Conservation (phyloP, 2,888 invertebrate species). For the Lasioglossum villosulum region DNA sequence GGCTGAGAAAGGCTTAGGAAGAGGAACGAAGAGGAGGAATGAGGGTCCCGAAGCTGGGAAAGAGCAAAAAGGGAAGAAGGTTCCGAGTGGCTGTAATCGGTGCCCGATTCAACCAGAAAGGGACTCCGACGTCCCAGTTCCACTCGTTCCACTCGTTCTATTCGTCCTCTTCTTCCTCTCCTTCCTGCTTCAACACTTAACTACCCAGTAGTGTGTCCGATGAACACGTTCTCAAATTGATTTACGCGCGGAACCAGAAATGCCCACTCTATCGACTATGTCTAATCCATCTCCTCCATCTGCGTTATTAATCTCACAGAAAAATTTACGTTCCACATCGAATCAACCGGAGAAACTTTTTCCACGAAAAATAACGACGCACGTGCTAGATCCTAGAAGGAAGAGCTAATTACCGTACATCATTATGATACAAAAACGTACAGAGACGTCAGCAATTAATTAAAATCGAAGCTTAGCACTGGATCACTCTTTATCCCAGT, state of each 20-base stretch:
- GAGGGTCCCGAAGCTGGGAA: slow-evolving; percentile 1
- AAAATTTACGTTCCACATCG: not conserved
- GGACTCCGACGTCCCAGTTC: slow-evolving; percentile 77
- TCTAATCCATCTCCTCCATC: not conserved
- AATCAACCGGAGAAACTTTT: too few relatives aligned
- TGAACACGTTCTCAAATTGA: slow-evolving; percentile 1
- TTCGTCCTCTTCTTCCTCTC: slow-evolving; percentile 49
- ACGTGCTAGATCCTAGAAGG: not conserved
- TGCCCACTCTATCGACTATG: not conserved
- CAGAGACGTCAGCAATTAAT: not conserved
- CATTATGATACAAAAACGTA: not conserved
- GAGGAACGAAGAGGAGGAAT: not conserved
- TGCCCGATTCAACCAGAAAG: slow-evolving; percentile 74
- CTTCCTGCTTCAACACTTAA: slow-evolving; percentile 66
- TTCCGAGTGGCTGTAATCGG: slow-evolving; percentile 69
- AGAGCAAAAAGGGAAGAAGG: slow-evolving; percentile 50
- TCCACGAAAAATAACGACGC: not conserved
- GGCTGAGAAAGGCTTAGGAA: slow-evolving; percentile 46
- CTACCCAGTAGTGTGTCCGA: not conserved
- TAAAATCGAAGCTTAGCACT: not conserved
- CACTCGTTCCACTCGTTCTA: slow-evolving; percentile 57
- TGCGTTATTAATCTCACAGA: not conserved
- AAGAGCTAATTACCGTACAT: too few relatives aligned
- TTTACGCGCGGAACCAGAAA: not conserved
- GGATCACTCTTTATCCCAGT: not conserved